phyloP scores from a whole-genome alignment of 2,888 invertebrate genomes.

The Piscicola geometra region DNA sequence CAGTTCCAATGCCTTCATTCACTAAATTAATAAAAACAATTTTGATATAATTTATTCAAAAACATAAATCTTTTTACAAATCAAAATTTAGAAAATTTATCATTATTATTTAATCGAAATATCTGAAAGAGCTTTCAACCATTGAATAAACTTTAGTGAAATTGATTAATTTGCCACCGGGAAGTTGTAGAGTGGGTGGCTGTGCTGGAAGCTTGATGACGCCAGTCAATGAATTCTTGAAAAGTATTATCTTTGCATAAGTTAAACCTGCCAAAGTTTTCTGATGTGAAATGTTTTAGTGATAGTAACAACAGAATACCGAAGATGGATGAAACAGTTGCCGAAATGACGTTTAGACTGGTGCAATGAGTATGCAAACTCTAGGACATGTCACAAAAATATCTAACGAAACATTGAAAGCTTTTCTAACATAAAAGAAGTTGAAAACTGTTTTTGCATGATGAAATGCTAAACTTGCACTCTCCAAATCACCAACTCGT shows the following conservation, averaged over 20 bases:
- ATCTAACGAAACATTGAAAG: neutral
- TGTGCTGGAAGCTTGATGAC: neutral
- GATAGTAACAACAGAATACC: neutral
- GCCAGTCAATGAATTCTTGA: neutral
- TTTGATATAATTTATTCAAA: constrained; percentile 10
- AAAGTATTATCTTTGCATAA: neutral
- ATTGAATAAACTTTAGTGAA: neutral
- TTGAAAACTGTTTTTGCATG: no score
- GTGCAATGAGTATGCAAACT: no score
- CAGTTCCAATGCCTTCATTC: no score
- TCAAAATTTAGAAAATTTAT: neutral
- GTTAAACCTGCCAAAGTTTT: neutral
- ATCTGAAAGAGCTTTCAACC: neutral
- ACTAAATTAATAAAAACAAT: neutral
- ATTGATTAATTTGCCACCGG: constrained; percentile 4
- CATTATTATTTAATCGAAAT: neutral
- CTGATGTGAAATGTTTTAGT: neutral
- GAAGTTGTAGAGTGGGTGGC: neutral
- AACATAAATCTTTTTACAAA: neutral
- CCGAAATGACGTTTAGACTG: no score
- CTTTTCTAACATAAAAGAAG: neutral
- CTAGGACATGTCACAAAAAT: no score
- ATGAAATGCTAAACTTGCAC: no score
- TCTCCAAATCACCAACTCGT: no score
- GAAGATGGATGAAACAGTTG: no score